Conservation (phyloP, 2,797 vertebrate species). For the Pachyuromys duprasi region DNA sequence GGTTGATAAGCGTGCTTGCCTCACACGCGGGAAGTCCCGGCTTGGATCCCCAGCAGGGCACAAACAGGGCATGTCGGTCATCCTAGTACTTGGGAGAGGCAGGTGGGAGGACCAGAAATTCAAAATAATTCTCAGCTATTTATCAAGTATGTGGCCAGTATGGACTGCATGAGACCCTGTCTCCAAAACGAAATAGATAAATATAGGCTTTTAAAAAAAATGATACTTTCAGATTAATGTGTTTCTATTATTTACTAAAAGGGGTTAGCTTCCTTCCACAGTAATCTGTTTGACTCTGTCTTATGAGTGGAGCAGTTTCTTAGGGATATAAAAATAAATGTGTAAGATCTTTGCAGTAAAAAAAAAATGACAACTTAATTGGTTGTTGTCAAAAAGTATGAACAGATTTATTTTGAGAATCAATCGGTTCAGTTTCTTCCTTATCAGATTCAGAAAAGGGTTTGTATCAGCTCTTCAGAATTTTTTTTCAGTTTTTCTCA, state of each 20-base stretch:
- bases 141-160: background rate
- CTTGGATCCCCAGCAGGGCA: background rate
- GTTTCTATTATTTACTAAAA: constrained; percentile 42
- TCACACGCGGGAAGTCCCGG: background rate
- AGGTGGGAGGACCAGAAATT: background rate
- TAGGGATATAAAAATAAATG: constrained; percentile 19
- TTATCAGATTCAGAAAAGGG: constrained; percentile 9
- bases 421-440: constrained; percentile 23
- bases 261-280: background rate
- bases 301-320: background rate
- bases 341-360: constrained; percentile 29
- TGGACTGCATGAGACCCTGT: background rate
- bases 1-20: background rate
- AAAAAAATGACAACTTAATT: constrained; percentile 33
- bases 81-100: background rate
- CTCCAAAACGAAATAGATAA: background rate
- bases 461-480: background rate
- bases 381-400: constrained; percentile 27
- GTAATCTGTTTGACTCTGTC: background rate
- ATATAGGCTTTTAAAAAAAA: background rate
- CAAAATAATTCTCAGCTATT: background rate
- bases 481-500: constrained; percentile 1
- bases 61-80: background rate
- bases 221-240: constrained; percentile 24
- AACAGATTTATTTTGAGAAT: constrained; percentile 38